Conservation (phyloP, 2,113 vertebrate species). For the Xerus inauris region DNA sequence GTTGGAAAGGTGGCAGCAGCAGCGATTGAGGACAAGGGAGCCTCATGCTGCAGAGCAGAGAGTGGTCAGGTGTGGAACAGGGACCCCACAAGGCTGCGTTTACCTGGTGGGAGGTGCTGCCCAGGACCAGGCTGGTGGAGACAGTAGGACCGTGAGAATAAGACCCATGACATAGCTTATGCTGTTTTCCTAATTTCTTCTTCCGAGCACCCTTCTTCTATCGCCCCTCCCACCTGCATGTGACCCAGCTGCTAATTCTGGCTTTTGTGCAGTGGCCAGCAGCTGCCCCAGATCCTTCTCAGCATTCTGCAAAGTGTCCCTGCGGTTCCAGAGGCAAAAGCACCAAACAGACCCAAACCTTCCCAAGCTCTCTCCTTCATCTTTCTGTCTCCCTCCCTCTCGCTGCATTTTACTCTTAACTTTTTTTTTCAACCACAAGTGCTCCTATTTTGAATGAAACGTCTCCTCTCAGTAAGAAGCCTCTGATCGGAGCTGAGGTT, state of each 20-base stretch:
- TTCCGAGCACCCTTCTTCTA: background rate
- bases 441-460: background rate
- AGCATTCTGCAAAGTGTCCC: background rate
- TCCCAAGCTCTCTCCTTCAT: background rate
- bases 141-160: background rate
- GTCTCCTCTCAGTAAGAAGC: background rate
- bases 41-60: no score
- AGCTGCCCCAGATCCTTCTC: background rate
- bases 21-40: background rate
- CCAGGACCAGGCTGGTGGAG: background rate
- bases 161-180: background rate
- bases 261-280: background rate
- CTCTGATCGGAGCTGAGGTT: no score
- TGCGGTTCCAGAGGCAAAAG: background rate
- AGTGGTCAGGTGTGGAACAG: no score
- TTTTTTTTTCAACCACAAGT: background rate
- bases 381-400: background rate
- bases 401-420: background rate
- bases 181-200: background rate
- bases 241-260: background rate
- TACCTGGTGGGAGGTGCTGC: no score
- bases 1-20: background rate
- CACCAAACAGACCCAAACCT: background rate
- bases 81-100: no score
- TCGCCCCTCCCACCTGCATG: background rate